Conservation (phyloP, 2,888 invertebrate species). For the Siphonodentalium dalli region DNA sequence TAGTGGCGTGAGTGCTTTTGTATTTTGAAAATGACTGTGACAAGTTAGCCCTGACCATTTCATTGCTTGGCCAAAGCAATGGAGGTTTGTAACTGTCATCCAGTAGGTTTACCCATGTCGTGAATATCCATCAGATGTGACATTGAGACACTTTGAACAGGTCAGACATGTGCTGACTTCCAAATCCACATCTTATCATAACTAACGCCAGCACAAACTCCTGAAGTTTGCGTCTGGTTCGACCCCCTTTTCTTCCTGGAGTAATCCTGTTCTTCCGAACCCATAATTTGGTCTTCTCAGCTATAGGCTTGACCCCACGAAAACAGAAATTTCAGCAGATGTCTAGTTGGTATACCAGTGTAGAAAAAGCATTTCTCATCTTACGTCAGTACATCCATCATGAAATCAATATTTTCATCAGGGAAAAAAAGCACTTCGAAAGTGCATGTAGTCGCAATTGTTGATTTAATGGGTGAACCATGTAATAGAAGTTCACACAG, state of each 20-base stretch:
- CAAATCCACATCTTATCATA: not conserved
- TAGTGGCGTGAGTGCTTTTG: slow-evolving; percentile 3
- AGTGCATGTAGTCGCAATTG: too few relatives aligned
- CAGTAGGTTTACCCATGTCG: slow-evolving; percentile 11
- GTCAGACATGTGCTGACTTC: not conserved
- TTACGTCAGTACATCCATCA: too few relatives aligned
- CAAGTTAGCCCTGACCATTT: slow-evolving; percentile 1
- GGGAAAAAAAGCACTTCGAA: too few relatives aligned
- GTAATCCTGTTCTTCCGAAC: not conserved
- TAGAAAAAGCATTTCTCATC: slow-evolving; percentile 1
- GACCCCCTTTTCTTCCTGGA: not conserved
- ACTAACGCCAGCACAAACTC: slow-evolving; percentile 1
- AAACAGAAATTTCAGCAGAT: slow-evolving; percentile 1
- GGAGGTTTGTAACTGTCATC: slow-evolving; percentile 4
- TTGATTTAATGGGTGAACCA: too few relatives aligned
- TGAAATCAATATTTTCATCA: too few relatives aligned
- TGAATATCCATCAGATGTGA: slow-evolving; percentile 2
- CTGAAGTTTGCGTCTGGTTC: not conserved
- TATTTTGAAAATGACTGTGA: slow-evolving; percentile 2
- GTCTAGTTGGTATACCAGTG: slow-evolving; percentile 1
- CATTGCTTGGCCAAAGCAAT: slow-evolving; percentile 11
- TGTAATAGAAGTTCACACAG: too few relatives aligned
- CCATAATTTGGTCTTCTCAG: slow-evolving; percentile 3
- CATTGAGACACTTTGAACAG: slow-evolving; percentile 5
- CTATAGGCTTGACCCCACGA: not conserved